Percentiles rank a stretch among this genome's conserved stretches.
Evolutionary conservation across 2,888 invertebrate species (phyloP).

Genomic region (Lithophane ornitopus): DNA sequence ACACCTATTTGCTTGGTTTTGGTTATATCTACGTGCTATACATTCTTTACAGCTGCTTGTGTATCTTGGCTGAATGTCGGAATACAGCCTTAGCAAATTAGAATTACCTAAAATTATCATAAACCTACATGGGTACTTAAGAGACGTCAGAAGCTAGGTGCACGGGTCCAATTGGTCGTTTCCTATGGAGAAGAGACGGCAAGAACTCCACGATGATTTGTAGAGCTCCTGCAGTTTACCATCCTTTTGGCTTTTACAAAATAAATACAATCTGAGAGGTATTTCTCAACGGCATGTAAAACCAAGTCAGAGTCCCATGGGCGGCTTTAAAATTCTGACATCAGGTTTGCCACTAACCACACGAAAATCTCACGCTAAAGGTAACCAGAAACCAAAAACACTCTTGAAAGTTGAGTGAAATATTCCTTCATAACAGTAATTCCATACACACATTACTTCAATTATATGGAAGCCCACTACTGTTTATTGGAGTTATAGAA

Average conservation of each 20-base stretch:
- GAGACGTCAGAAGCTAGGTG: neutral
- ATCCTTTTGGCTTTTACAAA: neutral
- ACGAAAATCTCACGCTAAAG: neutral
- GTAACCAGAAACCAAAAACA: neutral
- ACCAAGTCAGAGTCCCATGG: too few species aligned
- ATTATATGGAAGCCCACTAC: conserved; percentile 52
- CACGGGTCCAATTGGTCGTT: neutral
- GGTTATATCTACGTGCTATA: neutral
- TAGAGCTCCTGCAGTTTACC: neutral
- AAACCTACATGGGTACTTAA: neutral
- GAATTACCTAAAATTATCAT: neutral
- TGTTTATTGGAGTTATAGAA: conserved; percentile 50
- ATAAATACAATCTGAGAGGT: neutral
- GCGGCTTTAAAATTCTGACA: too few species aligned
- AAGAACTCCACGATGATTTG: neutral
- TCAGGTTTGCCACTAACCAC: too few species aligned
- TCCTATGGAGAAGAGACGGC: neutral
- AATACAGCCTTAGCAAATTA: neutral
- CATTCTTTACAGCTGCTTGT: neutral
- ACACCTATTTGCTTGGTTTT: neutral
- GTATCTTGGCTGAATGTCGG: too few species aligned
- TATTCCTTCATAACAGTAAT: neutral
- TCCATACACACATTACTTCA: neutral
- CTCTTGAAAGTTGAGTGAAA: neutral
- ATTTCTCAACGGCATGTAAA: too few species aligned